These are phyloP conservation scores for Drosophila littoralis DNA, from an alignment of 1,140 invertebrate genomes.

Conservation along the genomic window DNA sequence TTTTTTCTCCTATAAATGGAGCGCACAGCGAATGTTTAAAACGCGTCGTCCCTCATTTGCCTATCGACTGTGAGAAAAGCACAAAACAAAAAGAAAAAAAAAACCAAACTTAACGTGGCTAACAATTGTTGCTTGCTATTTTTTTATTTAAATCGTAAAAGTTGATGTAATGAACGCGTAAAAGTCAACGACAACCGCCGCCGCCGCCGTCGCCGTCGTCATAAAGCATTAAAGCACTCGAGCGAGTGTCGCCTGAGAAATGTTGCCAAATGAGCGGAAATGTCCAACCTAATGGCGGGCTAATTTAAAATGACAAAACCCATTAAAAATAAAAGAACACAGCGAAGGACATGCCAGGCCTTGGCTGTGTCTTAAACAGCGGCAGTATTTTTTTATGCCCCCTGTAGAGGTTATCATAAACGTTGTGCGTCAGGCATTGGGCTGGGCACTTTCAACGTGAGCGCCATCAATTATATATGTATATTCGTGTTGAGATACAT, in stretches of 20 bases:
- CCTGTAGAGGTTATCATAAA: slow-evolving; percentile 6
- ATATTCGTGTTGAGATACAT: not conserved
- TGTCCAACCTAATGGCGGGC: slow-evolving; percentile 30
- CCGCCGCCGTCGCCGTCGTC: slow-evolving; percentile 3
- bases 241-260: slow-evolving; percentile 31
- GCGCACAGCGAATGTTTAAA: slow-evolving; percentile 50
- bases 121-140: slow-evolving; percentile 40
- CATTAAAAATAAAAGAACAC: slow-evolving; percentile 6
- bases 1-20: slow-evolving; percentile 45
- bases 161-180: slow-evolving; percentile 63
- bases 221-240: slow-evolving; percentile 11
- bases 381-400: slow-evolving; percentile 1
- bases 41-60: slow-evolving; percentile 21
- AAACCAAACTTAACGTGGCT: slow-evolving; percentile 15
- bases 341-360: slow-evolving; percentile 16
- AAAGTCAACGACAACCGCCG: slow-evolving; percentile 37
- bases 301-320: slow-evolving; percentile 23
- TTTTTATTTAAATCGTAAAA: slow-evolving; percentile 58
- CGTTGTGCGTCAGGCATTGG: not conserved
- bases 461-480: slow-evolving; percentile 1
- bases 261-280: slow-evolving; percentile 29
- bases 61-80: slow-evolving; percentile 36
- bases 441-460: not conserved
- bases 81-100: slow-evolving; percentile 2
- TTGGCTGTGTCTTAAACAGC: not conserved